Percentiles rank a stretch among this genome's conserved stretches.
These are phyloP conservation scores for Oreonectes daqikongensis DNA, from an alignment of 2,797 vertebrate genomes.

Conservation along the genomic window DNA sequence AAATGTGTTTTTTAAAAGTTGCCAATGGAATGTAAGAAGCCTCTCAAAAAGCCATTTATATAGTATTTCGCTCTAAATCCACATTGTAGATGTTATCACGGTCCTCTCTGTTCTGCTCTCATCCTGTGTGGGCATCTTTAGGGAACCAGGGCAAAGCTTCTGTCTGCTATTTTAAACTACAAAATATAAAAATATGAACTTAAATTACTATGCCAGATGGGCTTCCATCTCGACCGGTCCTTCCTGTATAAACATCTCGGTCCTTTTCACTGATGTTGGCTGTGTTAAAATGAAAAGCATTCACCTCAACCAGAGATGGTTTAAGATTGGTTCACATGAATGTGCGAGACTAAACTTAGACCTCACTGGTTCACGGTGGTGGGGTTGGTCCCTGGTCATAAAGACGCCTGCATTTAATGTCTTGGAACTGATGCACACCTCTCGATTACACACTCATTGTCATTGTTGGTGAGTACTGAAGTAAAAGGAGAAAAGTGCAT, in stretches of 20 bases:
- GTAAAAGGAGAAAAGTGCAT: conserved; percentile 51
- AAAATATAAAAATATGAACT: conserved; percentile 23
- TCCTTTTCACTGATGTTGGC: background rate
- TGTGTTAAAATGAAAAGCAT: background rate
- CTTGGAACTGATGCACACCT: background rate
- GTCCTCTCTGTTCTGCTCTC: background rate
- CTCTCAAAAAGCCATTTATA: background rate
- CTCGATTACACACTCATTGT: conserved; percentile 97
- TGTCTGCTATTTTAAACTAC: conserved; percentile 6
- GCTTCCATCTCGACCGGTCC: conserved; percentile 9
- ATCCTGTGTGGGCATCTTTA: conserved; percentile 3
- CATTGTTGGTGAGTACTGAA: conserved; percentile 98
- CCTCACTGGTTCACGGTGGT: conserved; percentile 29
- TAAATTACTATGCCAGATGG: background rate
- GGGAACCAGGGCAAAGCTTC: background rate
- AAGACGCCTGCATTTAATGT: conserved; percentile 5
- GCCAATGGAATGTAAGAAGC: conserved; percentile 33
- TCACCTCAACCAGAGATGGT: conserved; percentile 8
- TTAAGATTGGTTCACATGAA: conserved; percentile 7
- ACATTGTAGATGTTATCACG: conserved; percentile 17
- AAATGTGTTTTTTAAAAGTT: background rate
- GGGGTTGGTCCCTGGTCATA: conserved; percentile 30
- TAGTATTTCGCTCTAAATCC: conserved; percentile 14
- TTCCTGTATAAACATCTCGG: background rate
- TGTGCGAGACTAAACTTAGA: conserved; percentile 19